Conservation (phyloP, 2,888 invertebrate species). For the Sminthurides aquaticus region DNA sequence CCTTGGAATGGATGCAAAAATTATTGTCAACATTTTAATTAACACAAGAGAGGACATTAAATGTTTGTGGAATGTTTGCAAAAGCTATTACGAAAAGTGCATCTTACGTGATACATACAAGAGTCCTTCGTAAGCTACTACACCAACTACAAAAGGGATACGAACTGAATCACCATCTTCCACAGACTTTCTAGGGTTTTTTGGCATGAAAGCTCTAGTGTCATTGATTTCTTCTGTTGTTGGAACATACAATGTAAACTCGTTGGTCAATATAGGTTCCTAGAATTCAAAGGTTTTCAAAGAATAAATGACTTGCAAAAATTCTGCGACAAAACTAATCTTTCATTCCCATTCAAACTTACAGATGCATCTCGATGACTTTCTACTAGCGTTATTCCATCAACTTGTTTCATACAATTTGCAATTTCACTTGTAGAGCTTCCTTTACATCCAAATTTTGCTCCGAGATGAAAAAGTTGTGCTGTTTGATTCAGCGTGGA, state of each 20-base stretch:
- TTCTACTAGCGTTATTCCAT: constrained; percentile 6
- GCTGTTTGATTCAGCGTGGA: background rate
- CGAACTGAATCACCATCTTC: constrained; percentile 4
- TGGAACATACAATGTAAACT: constrained; percentile 10
- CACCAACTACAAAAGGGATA: constrained; percentile 13
- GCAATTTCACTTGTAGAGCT: background rate
- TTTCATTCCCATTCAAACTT: too few relatives aligned
- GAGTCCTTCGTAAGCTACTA: constrained; percentile 12
- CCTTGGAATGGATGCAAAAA: background rate
- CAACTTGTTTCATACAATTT: constrained; percentile 12
- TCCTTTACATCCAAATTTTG: constrained; percentile 8
- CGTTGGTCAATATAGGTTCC: background rate
- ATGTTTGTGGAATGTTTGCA: background rate
- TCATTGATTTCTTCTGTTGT: constrained; percentile 6
- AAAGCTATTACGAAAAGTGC: background rate
- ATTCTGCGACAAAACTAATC: too few relatives aligned
- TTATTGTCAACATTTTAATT: too few relatives aligned
- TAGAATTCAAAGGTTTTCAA: background rate
- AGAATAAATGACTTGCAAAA: too few relatives aligned
- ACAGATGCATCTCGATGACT: constrained; percentile 8
- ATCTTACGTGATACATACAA: constrained; percentile 10
- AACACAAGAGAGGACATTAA: too few relatives aligned
- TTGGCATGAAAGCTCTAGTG: background rate
- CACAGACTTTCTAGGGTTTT: background rate
- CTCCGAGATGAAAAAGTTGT: constrained; percentile 7